Evolutionary conservation across 2,888 invertebrate genomes (phyloP).

Genomic region (Notocelia uddmanniana): DNA sequence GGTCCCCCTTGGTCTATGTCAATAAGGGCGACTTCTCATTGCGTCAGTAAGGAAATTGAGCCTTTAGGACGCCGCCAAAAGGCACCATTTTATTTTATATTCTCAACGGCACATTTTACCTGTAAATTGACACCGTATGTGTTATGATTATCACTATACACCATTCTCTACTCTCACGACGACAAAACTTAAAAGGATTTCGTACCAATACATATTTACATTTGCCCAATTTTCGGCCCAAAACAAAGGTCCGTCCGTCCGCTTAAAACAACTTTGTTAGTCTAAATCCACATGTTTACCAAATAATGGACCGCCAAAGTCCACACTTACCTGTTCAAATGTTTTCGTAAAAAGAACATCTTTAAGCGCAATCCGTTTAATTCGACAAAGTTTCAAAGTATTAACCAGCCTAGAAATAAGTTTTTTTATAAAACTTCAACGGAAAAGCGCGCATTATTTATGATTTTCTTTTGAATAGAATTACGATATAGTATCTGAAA

Average conservation of each 20-base stretch:
- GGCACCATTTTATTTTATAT: too few relatives aligned
- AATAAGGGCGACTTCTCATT: too few relatives aligned
- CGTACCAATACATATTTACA: constrained; percentile 34
- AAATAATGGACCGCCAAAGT: constrained; percentile 53
- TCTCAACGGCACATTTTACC: neutral
- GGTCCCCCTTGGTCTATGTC: too few relatives aligned
- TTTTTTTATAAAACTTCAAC: too few relatives aligned
- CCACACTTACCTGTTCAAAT: constrained; percentile 49
- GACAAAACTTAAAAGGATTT: constrained; percentile 36
- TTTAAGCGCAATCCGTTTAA: constrained; percentile 48
- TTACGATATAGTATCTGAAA: too few relatives aligned
- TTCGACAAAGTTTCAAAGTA: constrained; percentile 64
- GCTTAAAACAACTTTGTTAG: constrained; percentile 55
- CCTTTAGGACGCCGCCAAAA: too few relatives aligned
- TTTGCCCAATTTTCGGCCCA: constrained; percentile 37
- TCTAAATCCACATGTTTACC: constrained; percentile 53
- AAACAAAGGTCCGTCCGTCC: constrained; percentile 44
- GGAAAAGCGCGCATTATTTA: too few relatives aligned
- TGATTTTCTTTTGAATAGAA: too few relatives aligned
- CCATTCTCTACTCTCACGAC: neutral
- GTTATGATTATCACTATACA: neutral
- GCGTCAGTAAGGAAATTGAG: too few relatives aligned
- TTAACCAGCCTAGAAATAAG: constrained; percentile 62
- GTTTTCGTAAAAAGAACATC: constrained; percentile 48
- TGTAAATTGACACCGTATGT: constrained; percentile 7